Evolutionary conservation across 2,888 invertebrate genomes (phyloP).

Genomic region (Leucophora obtusa): DNA sequence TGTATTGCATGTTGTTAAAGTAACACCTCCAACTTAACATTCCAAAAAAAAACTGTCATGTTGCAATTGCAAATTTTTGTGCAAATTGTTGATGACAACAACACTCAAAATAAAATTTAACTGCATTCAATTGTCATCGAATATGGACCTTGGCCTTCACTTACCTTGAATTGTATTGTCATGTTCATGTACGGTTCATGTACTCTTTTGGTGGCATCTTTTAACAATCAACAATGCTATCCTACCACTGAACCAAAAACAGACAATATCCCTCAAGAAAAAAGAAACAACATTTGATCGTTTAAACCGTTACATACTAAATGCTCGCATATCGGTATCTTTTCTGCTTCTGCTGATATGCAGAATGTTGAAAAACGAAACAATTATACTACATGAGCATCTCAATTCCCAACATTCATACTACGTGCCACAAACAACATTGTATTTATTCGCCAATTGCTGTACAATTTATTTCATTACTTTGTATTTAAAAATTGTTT

Average conservation of each 20-base stretch:
- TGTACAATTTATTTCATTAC: conserved; percentile 60
- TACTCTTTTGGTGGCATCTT: conserved; percentile 52
- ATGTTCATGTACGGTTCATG: conserved; percentile 47
- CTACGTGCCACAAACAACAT: conserved; percentile 33
- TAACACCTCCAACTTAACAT: conserved; percentile 46
- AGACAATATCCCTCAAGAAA: conserved; percentile 19
- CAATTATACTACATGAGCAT: conserved; percentile 54
- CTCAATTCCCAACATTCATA: conserved; percentile 43
- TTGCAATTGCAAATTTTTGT: conserved; percentile 55
- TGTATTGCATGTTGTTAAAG: conserved; percentile 50
- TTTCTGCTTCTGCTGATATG: neutral
- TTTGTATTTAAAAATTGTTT: conserved; percentile 29
- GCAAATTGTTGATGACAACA: conserved; percentile 44
- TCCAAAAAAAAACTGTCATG: conserved; percentile 33
- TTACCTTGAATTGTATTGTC: conserved; percentile 75
- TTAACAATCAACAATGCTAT: neutral
- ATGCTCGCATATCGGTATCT: neutral
- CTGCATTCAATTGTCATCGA: conserved; percentile 53
- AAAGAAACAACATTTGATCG: conserved; percentile 43
- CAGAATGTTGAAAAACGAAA: conserved; percentile 8
- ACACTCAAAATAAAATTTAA: conserved; percentile 37
- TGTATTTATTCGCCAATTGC: conserved; percentile 36
- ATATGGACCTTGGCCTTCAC: conserved; percentile 77
- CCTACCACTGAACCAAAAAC: conserved; percentile 12
- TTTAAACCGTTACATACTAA: conserved; percentile 58